These are phyloP conservation scores for Torymus aiolomorphi DNA, from an alignment of 2,888 invertebrate species.

Conservation along the genomic window DNA sequence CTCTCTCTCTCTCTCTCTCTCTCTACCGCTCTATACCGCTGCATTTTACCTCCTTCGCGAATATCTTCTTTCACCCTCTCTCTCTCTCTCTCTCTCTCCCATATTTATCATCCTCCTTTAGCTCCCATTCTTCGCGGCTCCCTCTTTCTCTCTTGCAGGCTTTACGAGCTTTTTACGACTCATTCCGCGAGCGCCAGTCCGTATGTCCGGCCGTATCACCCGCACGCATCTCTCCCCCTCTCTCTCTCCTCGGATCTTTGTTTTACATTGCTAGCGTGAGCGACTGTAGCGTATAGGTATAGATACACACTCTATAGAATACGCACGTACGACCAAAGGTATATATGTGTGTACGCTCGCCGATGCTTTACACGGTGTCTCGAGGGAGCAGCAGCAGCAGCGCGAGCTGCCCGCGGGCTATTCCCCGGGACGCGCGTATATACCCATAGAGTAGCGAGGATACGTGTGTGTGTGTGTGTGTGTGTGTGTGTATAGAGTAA, in stretches of 20 bases:
- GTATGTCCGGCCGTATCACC: conserved; percentile 28
- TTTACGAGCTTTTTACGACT: conserved; percentile 57
- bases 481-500: too few relatives aligned
- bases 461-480: too few relatives aligned
- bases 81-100: not conserved
- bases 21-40: not conserved
- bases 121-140: not conserved
- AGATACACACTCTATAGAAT: too few relatives aligned
- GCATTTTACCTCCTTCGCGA: not conserved
- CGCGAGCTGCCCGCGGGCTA: too few relatives aligned
- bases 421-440: too few relatives aligned
- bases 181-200: conserved; percentile 29
- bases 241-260: conserved; percentile 18
- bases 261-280: conserved; percentile 28
- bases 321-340: too few relatives aligned
- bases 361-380: too few relatives aligned
- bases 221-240: not conserved
- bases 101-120: conserved; percentile 35
- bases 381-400: too few relatives aligned
- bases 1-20: not conserved
- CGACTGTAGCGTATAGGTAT: too few relatives aligned
- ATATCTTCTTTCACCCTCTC: not conserved
- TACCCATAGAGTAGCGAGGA: too few relatives aligned
- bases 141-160: not conserved
- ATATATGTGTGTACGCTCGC: too few relatives aligned